Evolutionary conservation across 2,113 vertebrate genomes (phyloP).

Genomic region (Cepphus grylle): DNA sequence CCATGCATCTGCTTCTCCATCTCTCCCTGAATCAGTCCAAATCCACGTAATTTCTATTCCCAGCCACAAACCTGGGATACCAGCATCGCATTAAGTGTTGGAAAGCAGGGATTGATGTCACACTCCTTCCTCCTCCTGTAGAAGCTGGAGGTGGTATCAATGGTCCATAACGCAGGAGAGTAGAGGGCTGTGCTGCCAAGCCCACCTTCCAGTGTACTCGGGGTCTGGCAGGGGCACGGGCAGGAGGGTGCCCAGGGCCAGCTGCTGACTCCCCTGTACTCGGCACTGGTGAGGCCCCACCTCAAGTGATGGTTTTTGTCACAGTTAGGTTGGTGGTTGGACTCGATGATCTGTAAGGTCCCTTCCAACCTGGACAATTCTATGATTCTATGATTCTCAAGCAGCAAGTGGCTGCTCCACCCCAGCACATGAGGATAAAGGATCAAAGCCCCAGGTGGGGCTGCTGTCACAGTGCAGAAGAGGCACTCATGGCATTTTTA

Average conservation of each 20-base stretch:
- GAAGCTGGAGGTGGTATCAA: background rate
- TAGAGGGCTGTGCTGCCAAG: background rate
- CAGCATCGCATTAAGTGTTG: background rate
- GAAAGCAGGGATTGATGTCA: background rate
- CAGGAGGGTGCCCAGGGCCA: background rate
- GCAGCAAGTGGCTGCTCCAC: background rate
- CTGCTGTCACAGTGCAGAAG: background rate
- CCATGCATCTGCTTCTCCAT: background rate
- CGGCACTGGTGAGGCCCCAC: too few species aligned
- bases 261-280: background rate
- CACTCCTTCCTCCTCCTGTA: too few species aligned
- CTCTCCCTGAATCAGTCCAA: background rate
- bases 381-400: background rate
- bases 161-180: background rate
- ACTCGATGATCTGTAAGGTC: background rate
- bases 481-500: background rate
- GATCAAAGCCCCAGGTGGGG: background rate
- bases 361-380: background rate
- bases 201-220: fast-evolving
- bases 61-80: background rate
- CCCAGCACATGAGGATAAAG: background rate
- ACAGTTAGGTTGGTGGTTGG: background rate
- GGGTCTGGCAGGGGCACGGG: background rate
- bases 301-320: background rate
- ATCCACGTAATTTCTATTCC: background rate